Evolutionary conservation across 2,113 vertebrate species (phyloP).

Genomic region (Cheirogaleus medius): DNA sequence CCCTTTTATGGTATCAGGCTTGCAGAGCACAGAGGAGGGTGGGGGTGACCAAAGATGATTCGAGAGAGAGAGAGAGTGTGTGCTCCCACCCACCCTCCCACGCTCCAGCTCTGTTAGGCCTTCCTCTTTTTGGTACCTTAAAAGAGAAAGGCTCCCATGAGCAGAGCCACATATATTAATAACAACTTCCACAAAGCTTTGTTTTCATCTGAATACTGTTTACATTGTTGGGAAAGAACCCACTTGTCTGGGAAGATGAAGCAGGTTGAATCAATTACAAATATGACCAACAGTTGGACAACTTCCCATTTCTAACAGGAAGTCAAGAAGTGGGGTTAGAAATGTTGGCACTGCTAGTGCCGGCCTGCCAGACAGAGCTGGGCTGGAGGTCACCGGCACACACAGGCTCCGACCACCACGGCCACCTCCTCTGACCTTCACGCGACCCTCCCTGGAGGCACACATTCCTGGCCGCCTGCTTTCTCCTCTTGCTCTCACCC

Average conservation of each 20-base stretch:
- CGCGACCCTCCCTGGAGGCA: neutral
- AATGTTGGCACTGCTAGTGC: neutral
- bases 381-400: neutral
- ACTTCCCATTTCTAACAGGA: conserved; percentile 47
- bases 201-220: conserved; percentile 43
- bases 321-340: neutral
- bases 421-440: neutral
- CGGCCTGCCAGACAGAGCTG: neutral
- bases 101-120: neutral
- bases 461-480: neutral
- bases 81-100: neutral
- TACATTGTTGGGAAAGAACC: conserved; percentile 30
- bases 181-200: neutral
- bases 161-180: neutral
- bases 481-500: neutral
- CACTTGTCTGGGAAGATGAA: conserved; percentile 24
- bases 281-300: neutral
- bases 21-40: neutral
- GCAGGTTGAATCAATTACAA: conserved; percentile 42
- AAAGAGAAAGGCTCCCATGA: conserved; percentile 5
- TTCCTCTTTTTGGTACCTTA: conserved; percentile 36
- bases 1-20: neutral
- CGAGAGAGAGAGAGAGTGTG: neutral
- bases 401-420: neutral
- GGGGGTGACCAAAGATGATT: neutral